Percentiles rank a stretch among this genome's conserved stretches.
These are phyloP conservation scores for Volucella bombylans DNA, from an alignment of 2,888 invertebrate genomes.

Conservation along the genomic window DNA sequence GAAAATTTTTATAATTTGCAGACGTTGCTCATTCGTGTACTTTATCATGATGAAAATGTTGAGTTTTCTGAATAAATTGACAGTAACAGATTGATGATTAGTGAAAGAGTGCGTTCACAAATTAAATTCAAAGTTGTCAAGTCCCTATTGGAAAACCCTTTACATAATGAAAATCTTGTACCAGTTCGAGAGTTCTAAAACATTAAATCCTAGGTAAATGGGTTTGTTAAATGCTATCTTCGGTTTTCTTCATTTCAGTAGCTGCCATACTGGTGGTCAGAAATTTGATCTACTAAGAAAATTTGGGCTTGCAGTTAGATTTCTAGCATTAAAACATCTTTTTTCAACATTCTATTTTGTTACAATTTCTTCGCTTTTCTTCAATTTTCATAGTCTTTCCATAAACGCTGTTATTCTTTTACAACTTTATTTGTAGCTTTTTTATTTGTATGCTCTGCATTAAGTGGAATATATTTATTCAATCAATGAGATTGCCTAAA, in stretches of 20 bases:
- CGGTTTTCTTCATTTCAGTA: slow-evolving; percentile 77
- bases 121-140: no score
- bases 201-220: slow-evolving; percentile 79
- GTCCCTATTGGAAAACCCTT: no score
- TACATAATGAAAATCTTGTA: no score
- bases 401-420: slow-evolving; percentile 77
- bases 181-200: no score
- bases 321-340: slow-evolving; percentile 30
- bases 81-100: no score
- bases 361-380: slow-evolving; percentile 68
- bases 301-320: slow-evolving; percentile 76
- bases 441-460: slow-evolving; percentile 72
- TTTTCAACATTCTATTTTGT: slow-evolving; percentile 50
- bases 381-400: slow-evolving; percentile 75
- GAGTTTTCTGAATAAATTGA: no score
- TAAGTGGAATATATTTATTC: slow-evolving; percentile 71
- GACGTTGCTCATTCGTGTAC: no score
- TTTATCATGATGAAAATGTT: no score
- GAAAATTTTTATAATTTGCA: no score
- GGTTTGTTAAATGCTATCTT: slow-evolving; percentile 78
- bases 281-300: slow-evolving; percentile 78
- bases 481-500: slow-evolving; percentile 76
- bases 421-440: slow-evolving; percentile 77
- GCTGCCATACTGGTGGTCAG: slow-evolving; percentile 77
- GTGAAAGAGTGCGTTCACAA: no score